Evolutionary conservation across 2,113 vertebrate species (phyloP).

Genomic region (Lepisosteus oculatus): DNA sequence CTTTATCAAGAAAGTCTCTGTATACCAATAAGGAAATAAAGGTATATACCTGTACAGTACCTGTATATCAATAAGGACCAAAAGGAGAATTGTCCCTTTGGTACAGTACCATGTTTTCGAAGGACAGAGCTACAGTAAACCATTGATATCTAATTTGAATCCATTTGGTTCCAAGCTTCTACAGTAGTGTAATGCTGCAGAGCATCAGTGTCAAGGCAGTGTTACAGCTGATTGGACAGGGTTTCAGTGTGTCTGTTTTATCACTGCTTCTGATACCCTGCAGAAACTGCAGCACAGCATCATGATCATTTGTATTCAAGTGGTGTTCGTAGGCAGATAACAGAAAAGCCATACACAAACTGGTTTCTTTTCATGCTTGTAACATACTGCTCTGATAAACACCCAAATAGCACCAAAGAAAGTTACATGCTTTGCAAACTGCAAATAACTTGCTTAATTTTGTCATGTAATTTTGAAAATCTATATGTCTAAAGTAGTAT

Average conservation of each 20-base stretch:
- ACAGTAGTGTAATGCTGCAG: slow-evolving; percentile 1
- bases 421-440: not conserved
- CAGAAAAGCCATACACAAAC: slow-evolving; percentile 9
- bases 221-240: slow-evolving; percentile 4
- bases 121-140: not conserved
- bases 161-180: not conserved
- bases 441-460: not conserved
- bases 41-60: too few relatives aligned
- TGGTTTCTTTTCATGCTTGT: not conserved
- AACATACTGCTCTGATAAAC: not conserved
- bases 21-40: too few relatives aligned
- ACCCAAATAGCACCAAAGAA: not conserved
- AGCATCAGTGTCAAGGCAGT: not conserved
- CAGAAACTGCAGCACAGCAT: slow-evolving; percentile 3
- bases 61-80: not conserved
- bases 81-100: not conserved
- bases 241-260: slow-evolving; percentile 2
- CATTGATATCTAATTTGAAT: not conserved
- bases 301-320: slow-evolving; percentile 8
- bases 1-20: too few relatives aligned
- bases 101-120: not conserved
- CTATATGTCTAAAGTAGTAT: not conserved
- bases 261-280: not conserved
- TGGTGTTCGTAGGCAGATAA: slow-evolving; percentile 10
- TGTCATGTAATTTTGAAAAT: not conserved